Evolutionary conservation across 1,140 invertebrate species (phyloP), one percentile per base, ranked within the genome.

Genomic region (Pinna nobilis): DNA sequence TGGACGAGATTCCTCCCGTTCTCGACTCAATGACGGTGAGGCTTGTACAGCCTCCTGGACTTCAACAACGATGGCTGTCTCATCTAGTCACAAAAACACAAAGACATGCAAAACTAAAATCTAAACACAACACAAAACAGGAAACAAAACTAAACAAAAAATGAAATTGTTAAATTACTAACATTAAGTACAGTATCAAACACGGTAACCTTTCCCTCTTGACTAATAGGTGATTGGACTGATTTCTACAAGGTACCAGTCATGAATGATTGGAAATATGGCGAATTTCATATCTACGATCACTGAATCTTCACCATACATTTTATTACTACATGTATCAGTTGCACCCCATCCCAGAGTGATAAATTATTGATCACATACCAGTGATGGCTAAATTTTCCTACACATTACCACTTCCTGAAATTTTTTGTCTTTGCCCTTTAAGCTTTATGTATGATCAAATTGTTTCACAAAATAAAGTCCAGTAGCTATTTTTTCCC

Each of bases 31-130:
- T 35, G 30, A 35, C 55, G 33, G 30, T 35, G 55, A 59, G 55
- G 28, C 55, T 33, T 59, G 55, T n/a, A 35, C 55, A n/a, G n/a
- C 37, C 7, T 30, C 33, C 28, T 59, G 37, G 55, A 33, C 55
- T 33, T 30, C 33, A 59, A 35, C 55, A 59, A 35, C 55, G 33
- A 59, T 35, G 55, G 55, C 33, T 32, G 55, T 35, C 15, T 59
- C 32, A 59, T 59, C 55, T 59, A 59, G 55, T 35, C 55, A 59
- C 30, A 59, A 59, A 59, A 59, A 59, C 55, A 59, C 55, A 59
- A 59, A 59, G 33, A 59, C 55, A 33, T 59, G 55, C 55, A 53
- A n/a, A n/a, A n/a, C n/a, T 18, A 53, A 20, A 59, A 59, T 35
- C 55, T 59, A 33, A 59, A 59, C 55, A 59, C 7, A 59, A 59